These are phyloP conservation scores for Steinernema scapterisci DNA, from an alignment of 2,888 invertebrate genomes.

Conservation along the genomic window DNA sequence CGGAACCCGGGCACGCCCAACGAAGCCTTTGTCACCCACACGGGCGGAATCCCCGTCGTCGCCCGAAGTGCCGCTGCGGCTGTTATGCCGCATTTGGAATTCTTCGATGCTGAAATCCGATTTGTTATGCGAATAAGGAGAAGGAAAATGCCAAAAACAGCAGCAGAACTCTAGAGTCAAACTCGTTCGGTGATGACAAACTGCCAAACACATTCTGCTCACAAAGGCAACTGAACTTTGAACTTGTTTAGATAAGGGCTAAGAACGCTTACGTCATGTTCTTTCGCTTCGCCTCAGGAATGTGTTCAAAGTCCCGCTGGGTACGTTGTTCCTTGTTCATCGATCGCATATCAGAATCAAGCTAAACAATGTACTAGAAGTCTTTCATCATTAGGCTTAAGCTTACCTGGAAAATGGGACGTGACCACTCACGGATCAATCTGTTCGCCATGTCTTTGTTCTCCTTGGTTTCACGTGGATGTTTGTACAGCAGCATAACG, in stretches of 20 bases:
- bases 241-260: not conserved
- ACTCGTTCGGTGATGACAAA: not conserved
- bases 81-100: not conserved
- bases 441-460: conserved; percentile 77
- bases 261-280: conserved; percentile 49
- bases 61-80: too few species aligned
- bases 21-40: conserved; percentile 92
- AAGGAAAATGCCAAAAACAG: conserved; percentile 10
- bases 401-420: conserved; percentile 78
- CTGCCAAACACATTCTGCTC: not conserved
- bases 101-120: conserved; percentile 35
- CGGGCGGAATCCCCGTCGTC: conserved; percentile 69
- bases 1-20: conserved; percentile 86
- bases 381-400: not conserved
- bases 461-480: conserved; percentile 91
- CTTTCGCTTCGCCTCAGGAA: conserved; percentile 72
- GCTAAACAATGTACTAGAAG: conserved; percentile 74
- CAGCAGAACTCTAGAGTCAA: not conserved
- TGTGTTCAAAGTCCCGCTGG: conserved; percentile 87
- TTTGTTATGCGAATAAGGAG: not conserved
- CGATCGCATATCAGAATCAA: conserved; percentile 85
- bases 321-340: conserved; percentile 90
- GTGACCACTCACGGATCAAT: conserved; percentile 81
- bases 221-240: not conserved
- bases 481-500: conserved; percentile 98